phyloP scores from a whole-genome alignment of 2,888 invertebrate species.

The Sisyra nigra region DNA sequence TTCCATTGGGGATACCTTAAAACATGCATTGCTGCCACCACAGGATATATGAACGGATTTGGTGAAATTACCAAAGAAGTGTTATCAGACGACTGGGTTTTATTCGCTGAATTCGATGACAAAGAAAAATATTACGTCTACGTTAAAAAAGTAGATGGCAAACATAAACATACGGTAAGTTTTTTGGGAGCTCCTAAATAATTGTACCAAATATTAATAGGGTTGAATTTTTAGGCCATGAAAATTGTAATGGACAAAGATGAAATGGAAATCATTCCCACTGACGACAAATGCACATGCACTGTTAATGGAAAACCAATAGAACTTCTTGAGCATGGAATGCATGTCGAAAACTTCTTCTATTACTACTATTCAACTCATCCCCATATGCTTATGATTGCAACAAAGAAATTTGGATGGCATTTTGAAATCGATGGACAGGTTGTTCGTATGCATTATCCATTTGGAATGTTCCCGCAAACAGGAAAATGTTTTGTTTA shows the following conservation, averaged over 20 bases:
- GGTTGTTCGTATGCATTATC: conserved; percentile 14
- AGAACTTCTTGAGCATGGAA: conserved; percentile 11
- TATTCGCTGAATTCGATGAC: conserved; percentile 18
- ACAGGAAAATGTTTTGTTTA: too few relatives aligned
- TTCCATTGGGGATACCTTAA: conserved; percentile 17
- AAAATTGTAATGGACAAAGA: conserved; percentile 16
- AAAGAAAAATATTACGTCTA: conserved; percentile 20
- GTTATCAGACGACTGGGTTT: conserved; percentile 21
- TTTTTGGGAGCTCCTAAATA: background rate
- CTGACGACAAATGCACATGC: conserved; percentile 14
- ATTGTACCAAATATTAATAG: background rate
- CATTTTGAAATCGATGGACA: conserved; percentile 17
- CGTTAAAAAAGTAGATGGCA: conserved; percentile 18
- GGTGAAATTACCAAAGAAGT: conserved; percentile 14
- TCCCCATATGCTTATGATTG: conserved; percentile 13
- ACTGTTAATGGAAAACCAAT: conserved; percentile 16
- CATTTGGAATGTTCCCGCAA: conserved; percentile 4
- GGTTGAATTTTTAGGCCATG: conserved; percentile 16
- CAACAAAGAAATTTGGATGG: conserved; percentile 14
- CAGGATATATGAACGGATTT: conserved; percentile 15
- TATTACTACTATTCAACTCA: conserved; percentile 14
- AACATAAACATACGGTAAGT: conserved; percentile 9
- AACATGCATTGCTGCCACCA: conserved; percentile 19
- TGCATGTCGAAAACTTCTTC: conserved; percentile 16
- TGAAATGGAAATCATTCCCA: conserved; percentile 17